These are phyloP conservation scores for Myrmecobius fasciatus DNA, from an alignment of 2,113 vertebrate genomes.

Conservation along the genomic window DNA sequence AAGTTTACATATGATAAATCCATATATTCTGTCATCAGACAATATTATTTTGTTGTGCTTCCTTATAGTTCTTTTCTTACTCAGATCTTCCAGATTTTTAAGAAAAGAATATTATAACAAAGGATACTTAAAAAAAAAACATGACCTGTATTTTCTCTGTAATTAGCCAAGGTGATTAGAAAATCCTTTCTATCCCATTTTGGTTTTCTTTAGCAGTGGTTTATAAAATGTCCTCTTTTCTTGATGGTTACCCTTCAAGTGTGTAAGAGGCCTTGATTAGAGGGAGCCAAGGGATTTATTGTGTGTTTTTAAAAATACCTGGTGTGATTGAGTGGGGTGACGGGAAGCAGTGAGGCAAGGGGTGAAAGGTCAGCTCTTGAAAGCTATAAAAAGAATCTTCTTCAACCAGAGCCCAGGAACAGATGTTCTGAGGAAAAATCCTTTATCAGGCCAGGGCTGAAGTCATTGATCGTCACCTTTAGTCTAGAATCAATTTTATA, in stretches of 20 bases:
- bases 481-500: slow-evolving; percentile 65
- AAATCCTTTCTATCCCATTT: slow-evolving; percentile 69
- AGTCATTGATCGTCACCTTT: slow-evolving; percentile 66
- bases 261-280: slow-evolving; percentile 55
- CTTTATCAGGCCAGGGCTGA: slow-evolving; percentile 24
- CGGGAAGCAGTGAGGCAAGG: neutral
- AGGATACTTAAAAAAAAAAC: slow-evolving; percentile 21
- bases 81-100: slow-evolving; percentile 52
- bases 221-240: slow-evolving; percentile 68
- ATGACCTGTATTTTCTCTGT: slow-evolving; percentile 56
- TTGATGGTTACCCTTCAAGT: slow-evolving; percentile 67
- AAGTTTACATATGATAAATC: neutral
- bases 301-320: slow-evolving; percentile 61
- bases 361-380: slow-evolving; percentile 38
- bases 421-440: slow-evolving; percentile 40
- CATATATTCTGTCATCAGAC: neutral
- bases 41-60: neutral
- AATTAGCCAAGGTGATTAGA: slow-evolving; percentile 71
- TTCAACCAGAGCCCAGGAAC: slow-evolving; percentile 29
- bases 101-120: slow-evolving; percentile 24
- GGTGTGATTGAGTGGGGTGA: slow-evolving; percentile 12
- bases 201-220: slow-evolving; percentile 71
- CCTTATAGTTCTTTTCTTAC: neutral
- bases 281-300: slow-evolving; percentile 29
- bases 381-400: slow-evolving; percentile 48